Base-by-base conservation (phyloP, 1,140 invertebrate species). In the Ladona fulva region DNA sequence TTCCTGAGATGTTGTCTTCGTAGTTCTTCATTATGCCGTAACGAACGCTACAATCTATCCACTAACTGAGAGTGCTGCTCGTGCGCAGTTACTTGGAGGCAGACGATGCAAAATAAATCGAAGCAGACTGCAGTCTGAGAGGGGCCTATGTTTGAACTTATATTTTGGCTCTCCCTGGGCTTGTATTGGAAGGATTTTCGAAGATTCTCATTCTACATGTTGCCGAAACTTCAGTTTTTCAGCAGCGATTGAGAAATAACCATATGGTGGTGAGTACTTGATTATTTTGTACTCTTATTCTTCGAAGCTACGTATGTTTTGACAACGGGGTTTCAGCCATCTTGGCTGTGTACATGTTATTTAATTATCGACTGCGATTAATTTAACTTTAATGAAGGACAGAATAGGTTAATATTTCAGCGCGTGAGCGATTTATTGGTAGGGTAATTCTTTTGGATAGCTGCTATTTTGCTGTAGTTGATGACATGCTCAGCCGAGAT, bases 21-120 rank as follows among this genome's bases (percentile, higher is more conserved):
- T 37, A 37, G 29, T 37, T 37, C 29, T 37, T 37, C 29, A 8
- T 37, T 8, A 8, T 37, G 29, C 29, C 29, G 29, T 37, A 37
- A 37, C 29, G 29, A 37, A 22, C 52, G 52, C 52, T 66, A 16
- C 14, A 66, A 22, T 66, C n/a, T 12, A 6, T 66, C 52, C 14
- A 22, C 52, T 12, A 66, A 66, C 52, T 66, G 52, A 66, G 52
- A 19, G 52, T 66, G 52, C 52, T 66, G 52, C 52, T 66, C 52
- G 1, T 66, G 52, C 52, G 52, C 52, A 66, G 52, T 66, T 66
- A 66, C 52, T 66, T 66, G 52, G 52, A 66, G 52, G 52, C 52
- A 66, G 52, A 66, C 52, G 52, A 66, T 66, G 52, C 52, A 66
- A 66, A 66, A 66, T 66, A 66, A 66, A 66, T 66, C 52, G 52